Evolutionary conservation across 64 coral and sea anemone genomes (phyloP).

Genomic region (Actinia tenebrosa): DNA sequence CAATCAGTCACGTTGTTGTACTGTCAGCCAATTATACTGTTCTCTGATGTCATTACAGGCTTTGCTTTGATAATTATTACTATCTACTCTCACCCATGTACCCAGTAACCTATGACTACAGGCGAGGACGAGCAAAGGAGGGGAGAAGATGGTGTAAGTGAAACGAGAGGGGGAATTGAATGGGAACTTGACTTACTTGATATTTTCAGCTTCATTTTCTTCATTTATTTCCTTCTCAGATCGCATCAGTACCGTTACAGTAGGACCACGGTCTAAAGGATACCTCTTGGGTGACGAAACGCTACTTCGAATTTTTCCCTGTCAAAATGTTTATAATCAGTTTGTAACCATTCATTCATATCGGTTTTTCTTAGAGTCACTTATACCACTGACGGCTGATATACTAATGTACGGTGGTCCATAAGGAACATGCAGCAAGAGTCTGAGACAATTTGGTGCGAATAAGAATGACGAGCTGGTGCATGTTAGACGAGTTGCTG

Average conservation of each 20-base stretch:
- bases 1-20: no score
- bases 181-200: background rate
- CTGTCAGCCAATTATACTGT: no score
- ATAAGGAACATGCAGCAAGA: no score
- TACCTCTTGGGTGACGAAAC: constrained; percentile 3
- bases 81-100: no score
- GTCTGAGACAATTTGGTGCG: no score
- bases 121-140: background rate
- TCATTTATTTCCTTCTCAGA: background rate
- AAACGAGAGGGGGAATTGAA: background rate
- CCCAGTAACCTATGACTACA: background rate
- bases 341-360: background rate
- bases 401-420: no score
- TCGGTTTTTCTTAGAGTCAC: background rate
- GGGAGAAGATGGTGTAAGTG: background rate
- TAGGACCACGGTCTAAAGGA: constrained; percentile 26
- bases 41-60: no score
- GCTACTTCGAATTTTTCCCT: background rate
- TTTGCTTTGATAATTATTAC: no score
- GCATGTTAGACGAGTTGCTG: no score
- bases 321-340: background rate
- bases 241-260: constrained; percentile 16
- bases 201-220: background rate
- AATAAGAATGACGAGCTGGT: no score
- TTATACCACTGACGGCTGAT: no score